Evolutionary conservation across 1,140 invertebrate genomes (phyloP), one percentile per base, ranked within the genome.

Genomic region (Megalonaias nervosa): DNA sequence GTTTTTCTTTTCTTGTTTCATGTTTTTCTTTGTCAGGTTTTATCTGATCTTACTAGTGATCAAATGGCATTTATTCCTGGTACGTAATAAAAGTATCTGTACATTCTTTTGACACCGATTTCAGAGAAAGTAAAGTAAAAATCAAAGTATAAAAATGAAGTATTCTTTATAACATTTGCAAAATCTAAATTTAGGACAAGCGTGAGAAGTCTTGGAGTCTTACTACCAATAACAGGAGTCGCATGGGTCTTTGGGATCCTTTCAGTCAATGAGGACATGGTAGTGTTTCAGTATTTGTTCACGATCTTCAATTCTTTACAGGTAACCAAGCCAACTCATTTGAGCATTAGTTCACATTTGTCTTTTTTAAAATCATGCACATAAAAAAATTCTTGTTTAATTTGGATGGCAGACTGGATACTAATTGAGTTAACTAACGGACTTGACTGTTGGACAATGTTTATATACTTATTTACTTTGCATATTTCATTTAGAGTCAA

Each of bases 241-340:
- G 81, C 84, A 9, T 88, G 87, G 87, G 67, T 86, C 19, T 83
- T 88, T 78, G 85, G 87, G 26, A 80, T 87, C 13, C 77, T 88
- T n/a, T 80, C 87, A 16, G 81, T 88, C 65, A 87, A 86, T 67
- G 71, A 83, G 26, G 74, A 86, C 11, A 78, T 77, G 17, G 64
- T 86, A 1, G 81, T 84, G 5, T 88, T 88, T 64, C 85, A 88
- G 73, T 86, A 87, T 67, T 62, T 88, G n/a, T 88, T 88, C 73
- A 80, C 85, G 17, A 75, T 86, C 23, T 80, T 79, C 60, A 88
- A 87, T 71, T 84, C 85, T 58, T 64, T 87, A 56, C 87, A 88
- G 86, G 87, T 87, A 75, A 67, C 68, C 61, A 19, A 19, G 3
- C 2, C n/a, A 14, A 26, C 1, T 2, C 2, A 5, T 2, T 65